phyloP scores from a whole-genome alignment of 2,113 vertebrate species.

The Hyperoodon ampullatus region DNA sequence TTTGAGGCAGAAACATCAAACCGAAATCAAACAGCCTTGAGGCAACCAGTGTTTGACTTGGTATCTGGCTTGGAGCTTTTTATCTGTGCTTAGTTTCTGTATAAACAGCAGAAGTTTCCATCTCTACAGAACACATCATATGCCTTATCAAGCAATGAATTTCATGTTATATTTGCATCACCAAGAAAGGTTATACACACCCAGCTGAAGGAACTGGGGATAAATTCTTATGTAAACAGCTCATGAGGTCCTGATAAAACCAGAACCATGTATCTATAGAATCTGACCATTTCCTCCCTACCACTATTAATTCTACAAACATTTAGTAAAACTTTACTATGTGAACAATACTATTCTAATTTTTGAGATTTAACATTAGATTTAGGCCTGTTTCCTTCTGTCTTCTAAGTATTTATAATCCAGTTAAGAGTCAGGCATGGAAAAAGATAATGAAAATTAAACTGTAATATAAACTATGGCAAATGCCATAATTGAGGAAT shows the following conservation, averaged over 20 bases:
- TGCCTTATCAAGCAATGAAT: not conserved
- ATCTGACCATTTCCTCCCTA: not conserved
- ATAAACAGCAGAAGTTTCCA: not conserved
- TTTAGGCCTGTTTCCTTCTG: not conserved
- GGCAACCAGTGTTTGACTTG: not conserved
- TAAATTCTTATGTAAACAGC: conserved; percentile 3
- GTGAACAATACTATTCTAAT: not conserved
- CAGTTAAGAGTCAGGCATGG: not conserved
- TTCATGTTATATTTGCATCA: conserved; percentile 1
- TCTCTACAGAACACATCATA: not conserved
- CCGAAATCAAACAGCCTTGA: not conserved
- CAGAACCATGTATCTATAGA: not conserved
- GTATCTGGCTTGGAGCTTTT: not conserved
- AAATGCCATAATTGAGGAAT: not conserved
- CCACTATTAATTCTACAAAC: not conserved
- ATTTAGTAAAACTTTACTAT: not conserved
- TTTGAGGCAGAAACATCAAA: not conserved
- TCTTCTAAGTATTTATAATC: not conserved
- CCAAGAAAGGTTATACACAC: not conserved
- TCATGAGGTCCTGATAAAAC: not conserved
- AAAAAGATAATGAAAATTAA: not conserved
- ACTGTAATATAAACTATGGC: not conserved
- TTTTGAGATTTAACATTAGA: conserved; percentile 6
- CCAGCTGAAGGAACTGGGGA: not conserved
- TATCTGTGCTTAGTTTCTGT: not conserved